phyloP scores from a whole-genome alignment of 1,140 invertebrate species.

The Trichonephila inaurata region DNA sequence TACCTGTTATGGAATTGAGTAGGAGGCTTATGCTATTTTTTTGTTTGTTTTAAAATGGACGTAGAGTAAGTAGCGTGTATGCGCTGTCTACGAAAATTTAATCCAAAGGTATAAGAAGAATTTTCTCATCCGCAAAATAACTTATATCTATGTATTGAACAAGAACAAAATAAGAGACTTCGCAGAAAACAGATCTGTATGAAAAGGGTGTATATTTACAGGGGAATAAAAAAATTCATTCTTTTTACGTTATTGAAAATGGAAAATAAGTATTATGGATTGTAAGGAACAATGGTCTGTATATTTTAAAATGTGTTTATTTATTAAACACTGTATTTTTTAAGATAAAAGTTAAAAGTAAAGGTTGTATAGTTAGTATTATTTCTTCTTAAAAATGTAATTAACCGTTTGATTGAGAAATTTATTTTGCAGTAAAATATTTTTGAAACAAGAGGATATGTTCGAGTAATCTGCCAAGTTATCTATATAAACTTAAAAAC shows the following conservation, averaged over 20 bases:
- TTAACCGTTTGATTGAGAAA: too few relatives aligned
- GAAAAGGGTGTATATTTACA: not conserved
- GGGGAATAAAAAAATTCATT: not conserved
- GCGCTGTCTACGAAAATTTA: not conserved
- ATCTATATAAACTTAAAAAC: too few relatives aligned
- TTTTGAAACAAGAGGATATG: too few relatives aligned
- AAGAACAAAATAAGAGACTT: not conserved
- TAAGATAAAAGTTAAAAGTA: too few relatives aligned
- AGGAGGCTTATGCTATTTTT: not conserved
- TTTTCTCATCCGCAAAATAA: constrained; percentile 35
- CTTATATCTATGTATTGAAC: constrained; percentile 22
- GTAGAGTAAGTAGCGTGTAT: not conserved
- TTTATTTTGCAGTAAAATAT: too few relatives aligned
- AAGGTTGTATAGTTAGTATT: too few relatives aligned
- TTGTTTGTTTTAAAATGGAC: not conserved
- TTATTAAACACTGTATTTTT: too few relatives aligned
- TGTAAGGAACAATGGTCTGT: not conserved
- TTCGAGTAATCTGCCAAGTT: too few relatives aligned
- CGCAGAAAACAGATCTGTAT: not conserved
- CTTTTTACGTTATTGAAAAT: not conserved
- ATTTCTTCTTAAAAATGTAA: too few relatives aligned
- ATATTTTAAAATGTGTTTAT: not conserved
- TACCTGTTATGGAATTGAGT: not conserved
- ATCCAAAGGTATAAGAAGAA: constrained; percentile 13
- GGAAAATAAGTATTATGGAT: not conserved